Evolutionary conservation across 2,888 invertebrate genomes (phyloP).

Genomic region (Eupithecia inturbata): DNA sequence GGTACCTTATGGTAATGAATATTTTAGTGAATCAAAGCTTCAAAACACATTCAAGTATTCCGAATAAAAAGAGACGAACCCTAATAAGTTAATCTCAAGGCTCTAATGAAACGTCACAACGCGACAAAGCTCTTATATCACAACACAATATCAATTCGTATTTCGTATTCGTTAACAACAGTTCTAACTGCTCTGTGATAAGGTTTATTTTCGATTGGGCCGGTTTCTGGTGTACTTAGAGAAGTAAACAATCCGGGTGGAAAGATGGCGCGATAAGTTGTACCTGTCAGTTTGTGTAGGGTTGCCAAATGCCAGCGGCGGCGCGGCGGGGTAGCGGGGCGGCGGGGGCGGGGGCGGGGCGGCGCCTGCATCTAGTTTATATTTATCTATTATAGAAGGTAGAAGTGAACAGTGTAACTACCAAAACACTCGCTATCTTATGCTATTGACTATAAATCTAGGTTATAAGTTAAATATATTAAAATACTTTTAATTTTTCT

Average conservation of each 20-base stretch:
- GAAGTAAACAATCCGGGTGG: slow-evolving; percentile 62
- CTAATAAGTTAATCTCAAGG: slow-evolving; percentile 75
- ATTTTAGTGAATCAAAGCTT: slow-evolving; percentile 15
- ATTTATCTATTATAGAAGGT: too few species aligned
- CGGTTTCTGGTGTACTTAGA: slow-evolving; percentile 48
- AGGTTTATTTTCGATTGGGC: slow-evolving; percentile 14
- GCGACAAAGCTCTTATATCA: slow-evolving; percentile 60
- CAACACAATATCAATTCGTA: slow-evolving; percentile 12
- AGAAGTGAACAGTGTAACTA: too few species aligned
- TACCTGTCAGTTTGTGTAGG: slow-evolving; percentile 53
- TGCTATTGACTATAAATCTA: too few species aligned
- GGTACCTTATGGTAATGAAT: slow-evolving; percentile 11
- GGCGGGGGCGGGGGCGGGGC: too few species aligned
- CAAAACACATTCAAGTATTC: slow-evolving; percentile 16
- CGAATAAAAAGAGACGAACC: slow-evolving; percentile 48
- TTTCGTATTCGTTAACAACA: not conserved
- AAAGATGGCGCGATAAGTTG: slow-evolving; percentile 72
- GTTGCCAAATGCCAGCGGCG: slow-evolving; percentile 20
- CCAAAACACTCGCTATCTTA: too few species aligned
- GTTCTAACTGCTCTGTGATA: slow-evolving; percentile 15
- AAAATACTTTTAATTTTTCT: too few species aligned
- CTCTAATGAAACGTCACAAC: slow-evolving; percentile 73
- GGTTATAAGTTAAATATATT: too few species aligned
- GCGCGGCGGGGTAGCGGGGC: too few species aligned
- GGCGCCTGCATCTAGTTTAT: not conserved